Evolutionary conservation across 2,113 vertebrate genomes (phyloP).

Genomic region (Seriola aureovittata): DNA sequence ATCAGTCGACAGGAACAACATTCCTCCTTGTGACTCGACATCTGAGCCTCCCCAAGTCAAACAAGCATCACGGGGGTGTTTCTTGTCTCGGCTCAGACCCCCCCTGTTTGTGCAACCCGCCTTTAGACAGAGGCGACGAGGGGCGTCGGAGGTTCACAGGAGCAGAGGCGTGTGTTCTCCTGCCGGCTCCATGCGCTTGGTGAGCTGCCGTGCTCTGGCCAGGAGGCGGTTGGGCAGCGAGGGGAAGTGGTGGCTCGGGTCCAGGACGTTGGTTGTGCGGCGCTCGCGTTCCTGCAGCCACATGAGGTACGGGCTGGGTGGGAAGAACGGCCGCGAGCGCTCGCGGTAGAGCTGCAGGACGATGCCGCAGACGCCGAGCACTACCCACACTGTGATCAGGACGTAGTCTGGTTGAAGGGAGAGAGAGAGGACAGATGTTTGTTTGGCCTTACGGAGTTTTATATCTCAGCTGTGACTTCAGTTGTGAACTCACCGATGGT

Average conservation of each 20-base stretch:
- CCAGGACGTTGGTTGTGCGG: slow-evolving; percentile 94
- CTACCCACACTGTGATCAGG: slow-evolving; percentile 89
- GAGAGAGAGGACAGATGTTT: neutral
- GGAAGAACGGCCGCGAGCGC: slow-evolving; percentile 87
- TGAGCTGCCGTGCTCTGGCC: slow-evolving; percentile 80
- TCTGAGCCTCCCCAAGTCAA: neutral
- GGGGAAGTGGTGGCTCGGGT: slow-evolving; percentile 94
- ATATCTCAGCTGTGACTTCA: neutral
- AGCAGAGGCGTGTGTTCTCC: slow-evolving; percentile 94
- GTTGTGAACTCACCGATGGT: slow-evolving; percentile 86
- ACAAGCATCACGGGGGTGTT: neutral
- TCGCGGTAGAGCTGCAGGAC: slow-evolving; percentile 91
- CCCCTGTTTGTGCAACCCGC: neutral
- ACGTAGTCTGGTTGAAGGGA: slow-evolving; percentile 86
- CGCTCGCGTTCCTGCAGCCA: slow-evolving; percentile 93
- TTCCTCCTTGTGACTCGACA: neutral
- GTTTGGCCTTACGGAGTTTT: fast-evolving
- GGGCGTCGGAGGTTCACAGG: slow-evolving; percentile 75
- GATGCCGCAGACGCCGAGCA: slow-evolving; percentile 88
- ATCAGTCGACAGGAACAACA: neutral
- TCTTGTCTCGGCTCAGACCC: neutral
- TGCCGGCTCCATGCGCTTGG: slow-evolving; percentile 78
- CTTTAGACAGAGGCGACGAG: neutral
- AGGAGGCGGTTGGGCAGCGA: slow-evolving; percentile 87
- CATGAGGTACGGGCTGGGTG: slow-evolving; percentile 91